Evolutionary conservation across 2,797 vertebrate species (phyloP), one percentile per base, ranked within the genome.

Genomic region (Notolabrus celidotus): DNA sequence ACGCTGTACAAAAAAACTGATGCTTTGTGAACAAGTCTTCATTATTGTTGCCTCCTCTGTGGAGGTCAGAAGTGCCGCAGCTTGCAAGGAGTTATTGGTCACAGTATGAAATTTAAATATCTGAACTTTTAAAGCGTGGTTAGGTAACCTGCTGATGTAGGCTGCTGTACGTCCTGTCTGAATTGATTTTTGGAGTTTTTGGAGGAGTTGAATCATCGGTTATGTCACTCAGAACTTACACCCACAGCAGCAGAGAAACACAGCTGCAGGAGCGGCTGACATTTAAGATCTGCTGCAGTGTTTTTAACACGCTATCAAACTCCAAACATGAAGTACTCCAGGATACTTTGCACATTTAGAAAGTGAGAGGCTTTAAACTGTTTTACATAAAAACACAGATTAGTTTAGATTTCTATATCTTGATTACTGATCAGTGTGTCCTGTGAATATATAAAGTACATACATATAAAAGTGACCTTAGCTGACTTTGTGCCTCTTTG

Each of bases 401-500:
- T n/a, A n/a, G n/a, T n/a, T n/a, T n/a, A n/a, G n/a, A n/a, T n/a
- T n/a, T n/a, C n/a, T n/a, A n/a, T n/a, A n/a, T n/a, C n/a, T n/a
- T n/a, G n/a, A n/a, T n/a, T n/a, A 34, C 17, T 31, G 8, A 6
- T 19, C 27, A 23, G 19, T 7, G 10, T n/a, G 4, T 7, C 2
- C 10, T 51, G 14, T 67, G 31, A 50, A 51, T 43, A 59, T 17
- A 9, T 23, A 20, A 15, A 42, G 17, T 16, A 34, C 56, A 39
- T 46, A 46, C 53, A 69, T 20, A 55, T 46, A 46, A 33, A 52
- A 15, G 51, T 41, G 60, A 70, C 55, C 58, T 80, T 16, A 47
- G 23, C 38, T 43, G 41, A 65, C 29, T 43, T 47, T 80, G 47
- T 4, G 23, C 36, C 9, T 34, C 16, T 52, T 23, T 56, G 23